Evolutionary conservation across 2,113 vertebrate genomes (phyloP).

Genomic region (Takifugu flavidus): DNA sequence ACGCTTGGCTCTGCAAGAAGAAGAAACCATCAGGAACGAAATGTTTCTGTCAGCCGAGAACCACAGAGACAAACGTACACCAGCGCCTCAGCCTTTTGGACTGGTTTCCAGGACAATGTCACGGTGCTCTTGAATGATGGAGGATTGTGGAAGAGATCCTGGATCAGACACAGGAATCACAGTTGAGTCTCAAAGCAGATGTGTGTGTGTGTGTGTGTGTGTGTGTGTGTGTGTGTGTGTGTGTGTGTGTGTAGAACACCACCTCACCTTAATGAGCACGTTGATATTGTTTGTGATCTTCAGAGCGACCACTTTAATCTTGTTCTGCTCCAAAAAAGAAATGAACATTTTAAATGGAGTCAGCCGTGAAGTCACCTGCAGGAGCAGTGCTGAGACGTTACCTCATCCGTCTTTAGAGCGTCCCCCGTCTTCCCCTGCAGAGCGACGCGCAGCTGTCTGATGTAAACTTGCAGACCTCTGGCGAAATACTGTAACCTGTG

Average conservation of each 20-base stretch:
- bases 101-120: conserved; percentile 96
- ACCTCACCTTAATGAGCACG: conserved; percentile 91
- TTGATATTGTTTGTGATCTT: conserved; percentile 99
- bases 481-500: conserved; percentile 96
- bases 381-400: conserved; percentile 39
- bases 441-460: conserved; percentile 92
- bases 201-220: background rate
- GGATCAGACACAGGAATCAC: background rate
- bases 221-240: background rate
- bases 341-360: background rate
- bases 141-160: conserved; percentile 99
- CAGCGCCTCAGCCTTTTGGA: conserved; percentile 87
- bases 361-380: no score
- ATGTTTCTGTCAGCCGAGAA: background rate
- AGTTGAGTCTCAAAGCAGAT: background rate
- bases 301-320: conserved; percentile 98
- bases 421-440: conserved; percentile 97
- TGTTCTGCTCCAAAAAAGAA: conserved; percentile 82
- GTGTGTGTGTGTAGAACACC: background rate
- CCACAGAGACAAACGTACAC: conserved; percentile 58
- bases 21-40: background rate
- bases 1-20: conserved; percentile 82
- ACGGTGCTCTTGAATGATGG: conserved; percentile 98
- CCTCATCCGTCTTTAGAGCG: conserved; percentile 98
- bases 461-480: conserved; percentile 94